Evolutionary conservation across 2,888 invertebrate genomes (phyloP), one percentile per base, ranked within the genome.

Genomic region (Myathropa florea): DNA sequence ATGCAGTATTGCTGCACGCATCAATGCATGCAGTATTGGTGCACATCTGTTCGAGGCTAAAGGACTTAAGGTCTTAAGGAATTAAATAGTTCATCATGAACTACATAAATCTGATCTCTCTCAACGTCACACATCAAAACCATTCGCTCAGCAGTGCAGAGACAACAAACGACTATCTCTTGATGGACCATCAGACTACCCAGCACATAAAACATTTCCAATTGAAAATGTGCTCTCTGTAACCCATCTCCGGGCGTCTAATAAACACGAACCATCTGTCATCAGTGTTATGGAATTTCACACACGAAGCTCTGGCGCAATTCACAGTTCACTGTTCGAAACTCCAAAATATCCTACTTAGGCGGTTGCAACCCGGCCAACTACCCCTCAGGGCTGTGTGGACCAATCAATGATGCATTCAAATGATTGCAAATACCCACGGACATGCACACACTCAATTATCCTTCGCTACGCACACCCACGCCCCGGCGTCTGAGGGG

Each of bases 331-430:
- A 30, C 72, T 53, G 33, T 33, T 71, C 14, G 33, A 46, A 36
- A 36, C 39, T 55, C 57, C 33, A 71, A 76, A 80, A 76, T 57
- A 71, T 14, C 39, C 67, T 65, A 71, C 55, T 77, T 63, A 67
- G 61, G 10, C 10, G 26, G 23, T 46, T 36, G 46, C 33, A 18
- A 64, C 14, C 36, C 7, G 24, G 46, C 72, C 57, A 9, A 10
- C 30, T 10, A 10, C 10, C 30, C n/a, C 30, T 7, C 30, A 30
- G 30, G 6, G 63, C 57, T 67, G 60, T 55, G 55, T 60, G 39
- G 61, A 3, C 72, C 81, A 77, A 81, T 77, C 76, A 81, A 77
- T 85, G 63, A 77, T 81, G 68, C 81, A 72, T 73, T 81, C 57
- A 85, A 71, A 85, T 68, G 59, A 39, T 30, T 77, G 71, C 76